Evolutionary conservation across 2,113 vertebrate species (phyloP), one percentile per base, ranked within the genome.

Genomic region (Tachycineta bicolor): DNA sequence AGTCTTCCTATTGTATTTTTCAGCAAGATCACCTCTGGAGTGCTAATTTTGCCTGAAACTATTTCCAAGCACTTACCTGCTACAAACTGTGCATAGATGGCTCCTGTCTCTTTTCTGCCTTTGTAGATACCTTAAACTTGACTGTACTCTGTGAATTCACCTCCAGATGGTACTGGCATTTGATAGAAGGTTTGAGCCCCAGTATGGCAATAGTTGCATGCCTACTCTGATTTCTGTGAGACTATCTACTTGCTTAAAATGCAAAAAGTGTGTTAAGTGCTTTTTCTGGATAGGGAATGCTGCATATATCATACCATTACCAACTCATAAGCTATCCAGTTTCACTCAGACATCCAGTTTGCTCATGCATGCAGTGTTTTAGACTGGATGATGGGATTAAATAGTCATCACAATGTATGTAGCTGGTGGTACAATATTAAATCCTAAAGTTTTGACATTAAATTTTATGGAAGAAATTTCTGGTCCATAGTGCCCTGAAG

Each of bases 331-430:
- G n/a, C 16, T 71, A 84, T 95, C 67, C 41, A 76, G 0, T 94
- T 95, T 91, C 82, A 52, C 49, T 82, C 71, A 67, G 65, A 39
- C 70, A 64, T 76, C 50, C 90, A 94, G 67, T 73, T 90, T 83
- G 22, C 59, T 93, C 55, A 49, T 53, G n/a, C 53, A 65, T 26
- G 8, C 50, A 88, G 31, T 56, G 50, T 85, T 87, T 87, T 76
- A 85, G 44, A 60, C 41, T 90, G 81, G 53, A 60, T 70, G 63
- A 21, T 43, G 47, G 62, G 80, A 94, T 94, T 91, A 84, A 56
- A 62, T 52, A 83, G 31, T 75, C 78, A 93, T 83, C 62, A 85
- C 31, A 63, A 58, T 60, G 19, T 43, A 67, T 23, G 13, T 49
- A 88, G 89, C 75, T 83, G 65, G 74, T 87, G 64, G 84, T 85